These are phyloP conservation scores for Iphiclides podalirius DNA, from an alignment of 2,888 invertebrate genomes.

Conservation along the genomic window DNA sequence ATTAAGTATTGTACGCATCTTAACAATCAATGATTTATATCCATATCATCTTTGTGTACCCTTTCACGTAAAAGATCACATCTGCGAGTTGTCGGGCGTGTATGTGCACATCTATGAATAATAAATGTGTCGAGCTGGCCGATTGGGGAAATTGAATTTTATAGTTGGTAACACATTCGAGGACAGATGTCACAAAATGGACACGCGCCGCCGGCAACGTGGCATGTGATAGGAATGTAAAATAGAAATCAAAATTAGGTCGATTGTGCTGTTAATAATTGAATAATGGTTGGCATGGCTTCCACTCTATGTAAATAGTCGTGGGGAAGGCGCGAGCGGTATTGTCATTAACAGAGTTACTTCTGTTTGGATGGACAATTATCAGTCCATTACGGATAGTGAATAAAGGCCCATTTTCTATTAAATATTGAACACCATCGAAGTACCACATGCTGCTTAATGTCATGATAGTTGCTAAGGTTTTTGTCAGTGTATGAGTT, in stretches of 20 bases:
- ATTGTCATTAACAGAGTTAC: constrained; percentile 76
- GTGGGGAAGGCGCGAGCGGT: constrained; percentile 61
- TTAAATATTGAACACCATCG: constrained; percentile 58
- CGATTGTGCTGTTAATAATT: constrained; percentile 79
- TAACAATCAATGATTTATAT: constrained; percentile 31
- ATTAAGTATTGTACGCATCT: not conserved
- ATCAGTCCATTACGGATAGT: constrained; percentile 73
- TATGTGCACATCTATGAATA: constrained; percentile 76
- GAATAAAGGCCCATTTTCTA: constrained; percentile 61
- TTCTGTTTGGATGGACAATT: constrained; percentile 76
- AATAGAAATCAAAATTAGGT: constrained; percentile 80
- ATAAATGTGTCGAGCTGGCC: constrained; percentile 76
- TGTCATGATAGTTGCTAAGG: not conserved
- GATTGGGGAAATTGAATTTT: constrained; percentile 81
- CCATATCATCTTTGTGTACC: constrained; percentile 69
- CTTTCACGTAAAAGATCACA: constrained; percentile 78
- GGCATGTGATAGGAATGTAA: constrained; percentile 74
- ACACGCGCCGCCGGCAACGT: constrained; percentile 64
- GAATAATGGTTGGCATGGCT: constrained; percentile 60
- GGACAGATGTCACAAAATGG: constrained; percentile 79
- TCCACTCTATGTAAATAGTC: constrained; percentile 29
- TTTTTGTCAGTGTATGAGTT: no score
- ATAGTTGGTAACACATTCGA: constrained; percentile 77
- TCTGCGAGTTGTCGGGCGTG: constrained; percentile 76
- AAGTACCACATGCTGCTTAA: constrained; percentile 5